Percentiles rank a stretch among this genome's conserved stretches.
These are phyloP conservation scores for Oreortyx pictus DNA, from an alignment of 2,797 vertebrate species.

Conservation along the genomic window DNA sequence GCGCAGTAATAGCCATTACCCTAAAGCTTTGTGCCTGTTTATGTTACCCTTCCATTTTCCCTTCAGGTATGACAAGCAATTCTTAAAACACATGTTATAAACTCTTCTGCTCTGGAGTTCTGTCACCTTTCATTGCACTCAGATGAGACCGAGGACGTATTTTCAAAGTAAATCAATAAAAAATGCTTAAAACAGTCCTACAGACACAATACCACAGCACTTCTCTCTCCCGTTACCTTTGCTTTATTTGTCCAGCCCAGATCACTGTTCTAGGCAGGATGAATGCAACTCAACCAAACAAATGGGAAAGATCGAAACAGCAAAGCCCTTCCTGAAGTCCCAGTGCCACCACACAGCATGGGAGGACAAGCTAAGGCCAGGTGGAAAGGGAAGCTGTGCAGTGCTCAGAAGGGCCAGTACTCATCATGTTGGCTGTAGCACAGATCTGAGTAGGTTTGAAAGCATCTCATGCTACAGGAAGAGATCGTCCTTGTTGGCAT, in stretches of 20 bases:
- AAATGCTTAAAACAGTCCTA: background rate
- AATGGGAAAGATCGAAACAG: background rate
- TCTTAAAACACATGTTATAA: conserved; percentile 34
- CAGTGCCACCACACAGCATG: background rate
- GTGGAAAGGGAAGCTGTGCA: background rate
- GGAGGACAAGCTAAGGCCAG: background rate
- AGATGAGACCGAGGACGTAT: conserved; percentile 24
- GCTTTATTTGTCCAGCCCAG: background rate
- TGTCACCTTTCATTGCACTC: conserved; percentile 58
- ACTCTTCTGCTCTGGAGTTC: conserved; percentile 51
- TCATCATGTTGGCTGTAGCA: background rate
- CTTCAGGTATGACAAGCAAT: conserved; percentile 62
- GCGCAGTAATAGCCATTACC: conserved; percentile 8
- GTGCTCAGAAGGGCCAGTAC: background rate
- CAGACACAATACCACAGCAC: background rate
- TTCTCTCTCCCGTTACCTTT: background rate
- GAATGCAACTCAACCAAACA: background rate
- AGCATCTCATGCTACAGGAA: background rate
- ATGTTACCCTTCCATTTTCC: conserved; percentile 63
- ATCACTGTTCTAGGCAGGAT: background rate
- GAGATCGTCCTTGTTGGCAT: background rate
- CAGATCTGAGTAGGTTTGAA: rapidly evolving
- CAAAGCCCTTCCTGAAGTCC: background rate
- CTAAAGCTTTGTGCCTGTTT: background rate
- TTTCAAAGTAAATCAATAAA: conserved; percentile 64